Conservation (phyloP, 2,113 vertebrate genomes). For the Formicarius rufipectus region DNA sequence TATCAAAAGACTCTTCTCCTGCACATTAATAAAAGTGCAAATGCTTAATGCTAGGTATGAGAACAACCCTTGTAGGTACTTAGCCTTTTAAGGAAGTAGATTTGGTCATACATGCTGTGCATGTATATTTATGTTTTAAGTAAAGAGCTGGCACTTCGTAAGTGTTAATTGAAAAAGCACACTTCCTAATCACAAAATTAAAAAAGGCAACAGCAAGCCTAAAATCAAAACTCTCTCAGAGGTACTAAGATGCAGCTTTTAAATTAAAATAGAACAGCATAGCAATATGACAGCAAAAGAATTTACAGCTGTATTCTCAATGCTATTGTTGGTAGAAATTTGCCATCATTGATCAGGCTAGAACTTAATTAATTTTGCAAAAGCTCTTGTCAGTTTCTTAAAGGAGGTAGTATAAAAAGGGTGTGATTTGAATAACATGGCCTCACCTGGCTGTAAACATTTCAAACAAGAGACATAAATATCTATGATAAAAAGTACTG, state of each 20-base stretch:
- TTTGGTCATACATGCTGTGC: not conserved
- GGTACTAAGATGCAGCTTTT: not conserved
- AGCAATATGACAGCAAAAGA: not conserved
- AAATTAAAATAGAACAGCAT: slow-evolving; percentile 15
- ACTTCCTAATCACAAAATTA: not conserved
- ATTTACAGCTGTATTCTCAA: not conserved
- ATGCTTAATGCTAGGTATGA: not conserved
- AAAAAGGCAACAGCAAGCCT: slow-evolving; percentile 11
- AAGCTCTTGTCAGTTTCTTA: slow-evolving; percentile 22
- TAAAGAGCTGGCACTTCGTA: not conserved
- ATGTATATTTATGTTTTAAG: not conserved
- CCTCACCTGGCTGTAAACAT: slow-evolving; percentile 77
- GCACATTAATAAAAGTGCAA: not conserved
- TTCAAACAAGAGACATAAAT: slow-evolving; percentile 63
- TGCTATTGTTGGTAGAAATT: not conserved
- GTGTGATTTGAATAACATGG: slow-evolving; percentile 56
- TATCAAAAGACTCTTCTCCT: not conserved
- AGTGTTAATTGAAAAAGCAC: slow-evolving; percentile 5
- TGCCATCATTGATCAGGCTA: not conserved
- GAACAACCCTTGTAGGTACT: not conserved
- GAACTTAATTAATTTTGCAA: not conserved
- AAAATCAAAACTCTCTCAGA: slow-evolving; percentile 17
- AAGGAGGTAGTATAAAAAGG: slow-evolving; percentile 73
- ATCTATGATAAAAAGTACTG: slow-evolving; percentile 56
- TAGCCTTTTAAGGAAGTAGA: not conserved